These are phyloP conservation scores for Dryococelus australis DNA, from an alignment of 2,888 invertebrate genomes.

Conservation along the genomic window DNA sequence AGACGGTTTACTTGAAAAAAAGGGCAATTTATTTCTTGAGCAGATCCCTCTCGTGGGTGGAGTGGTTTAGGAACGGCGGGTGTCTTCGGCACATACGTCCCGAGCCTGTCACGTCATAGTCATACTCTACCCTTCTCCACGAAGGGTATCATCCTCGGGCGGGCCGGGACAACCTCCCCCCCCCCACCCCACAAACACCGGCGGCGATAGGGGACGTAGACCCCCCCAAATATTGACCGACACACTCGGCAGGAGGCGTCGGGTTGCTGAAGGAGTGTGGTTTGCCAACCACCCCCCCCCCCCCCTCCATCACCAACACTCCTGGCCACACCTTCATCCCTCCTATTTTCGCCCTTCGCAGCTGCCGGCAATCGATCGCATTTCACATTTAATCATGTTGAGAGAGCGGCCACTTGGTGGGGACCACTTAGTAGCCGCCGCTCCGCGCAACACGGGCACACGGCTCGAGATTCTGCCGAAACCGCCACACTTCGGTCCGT, in stretches of 20 bases:
- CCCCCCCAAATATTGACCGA: constrained; percentile 46
- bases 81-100: no score
- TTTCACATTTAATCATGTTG: constrained; percentile 25
- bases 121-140: no score
- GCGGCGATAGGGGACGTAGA: not conserved
- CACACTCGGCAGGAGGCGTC: constrained; percentile 32
- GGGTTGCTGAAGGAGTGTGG: not conserved
- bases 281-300: not conserved
- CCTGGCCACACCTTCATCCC: not conserved
- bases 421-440: not conserved
- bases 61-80: no score
- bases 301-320: not conserved
- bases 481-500: no score
- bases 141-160: no score
- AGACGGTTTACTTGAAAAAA: no score
- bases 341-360: not conserved
- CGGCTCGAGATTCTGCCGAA: no score
- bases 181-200: no score
- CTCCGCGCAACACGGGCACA: not conserved
- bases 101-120: no score
- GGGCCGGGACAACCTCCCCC: no score
- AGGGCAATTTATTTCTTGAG: no score
- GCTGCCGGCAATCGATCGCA: constrained; percentile 24
- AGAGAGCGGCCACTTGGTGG: not conserved
- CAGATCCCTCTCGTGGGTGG: no score